Percentiles rank a stretch among this genome's conserved stretches.
Conservation (phyloP, 2,888 invertebrate species). For the Ommatoiulus sabulosus region DNA sequence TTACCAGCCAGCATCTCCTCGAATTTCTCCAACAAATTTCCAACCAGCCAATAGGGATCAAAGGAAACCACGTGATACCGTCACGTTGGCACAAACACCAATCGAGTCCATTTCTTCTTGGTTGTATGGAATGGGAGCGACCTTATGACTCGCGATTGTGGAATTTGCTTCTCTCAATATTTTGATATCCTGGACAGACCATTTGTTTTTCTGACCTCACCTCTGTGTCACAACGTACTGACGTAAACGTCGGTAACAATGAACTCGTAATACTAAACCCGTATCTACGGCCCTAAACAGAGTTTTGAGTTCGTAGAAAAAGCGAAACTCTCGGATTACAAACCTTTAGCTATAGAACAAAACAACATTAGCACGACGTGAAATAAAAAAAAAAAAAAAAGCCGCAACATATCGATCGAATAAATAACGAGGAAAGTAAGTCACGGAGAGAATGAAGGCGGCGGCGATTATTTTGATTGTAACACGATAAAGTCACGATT, state of each 20-base stretch:
- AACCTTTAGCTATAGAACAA: background rate
- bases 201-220: background rate
- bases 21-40: too few relatives aligned
- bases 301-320: background rate
- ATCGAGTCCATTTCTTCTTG: too few relatives aligned
- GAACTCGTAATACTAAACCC: background rate
- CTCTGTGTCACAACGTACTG: background rate
- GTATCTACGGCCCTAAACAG: background rate
- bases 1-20: too few relatives aligned
- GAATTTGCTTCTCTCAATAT: background rate
- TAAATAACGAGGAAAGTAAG: background rate
- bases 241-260: background rate
- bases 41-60: too few relatives aligned
- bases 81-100: too few relatives aligned
- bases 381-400: conserved; percentile 8
- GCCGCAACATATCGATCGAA: background rate
- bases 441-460: background rate
- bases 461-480: conserved; percentile 31
- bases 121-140: background rate
- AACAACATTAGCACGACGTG: background rate
- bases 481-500: conserved; percentile 37
- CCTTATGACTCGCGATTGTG: background rate
- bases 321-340: background rate
- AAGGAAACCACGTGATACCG: too few relatives aligned
- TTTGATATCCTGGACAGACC: conserved; percentile 18